Conservation (phyloP, 2,888 invertebrate species). For the Sericinus montela region DNA sequence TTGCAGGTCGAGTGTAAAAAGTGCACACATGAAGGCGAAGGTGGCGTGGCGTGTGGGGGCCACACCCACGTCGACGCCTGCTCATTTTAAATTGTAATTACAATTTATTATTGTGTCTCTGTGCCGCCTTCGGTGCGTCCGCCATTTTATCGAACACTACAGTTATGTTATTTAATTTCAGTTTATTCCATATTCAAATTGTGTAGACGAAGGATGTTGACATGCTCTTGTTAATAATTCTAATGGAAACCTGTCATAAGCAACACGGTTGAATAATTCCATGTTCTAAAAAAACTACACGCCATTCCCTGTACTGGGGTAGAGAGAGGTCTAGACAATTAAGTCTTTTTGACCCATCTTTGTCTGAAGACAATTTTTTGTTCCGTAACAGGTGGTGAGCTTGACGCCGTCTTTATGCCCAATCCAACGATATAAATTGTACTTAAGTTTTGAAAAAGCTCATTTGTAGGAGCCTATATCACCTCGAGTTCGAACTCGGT, state of each 20-base stretch:
- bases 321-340: too few species aligned
- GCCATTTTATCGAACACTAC: conserved; percentile 69
- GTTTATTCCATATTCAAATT: conserved; percentile 21
- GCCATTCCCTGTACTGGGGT: too few species aligned
- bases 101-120: conserved; percentile 78
- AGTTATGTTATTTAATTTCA: conserved; percentile 34
- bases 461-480: too few species aligned
- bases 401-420: too few species aligned
- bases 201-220: background rate
- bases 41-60: conserved; percentile 61
- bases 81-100: conserved; percentile 80
- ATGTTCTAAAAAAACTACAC: too few species aligned
- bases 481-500: too few species aligned
- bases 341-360: too few species aligned
- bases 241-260: background rate
- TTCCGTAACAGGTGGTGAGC: too few species aligned
- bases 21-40: conserved; percentile 60
- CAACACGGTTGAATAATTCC: too few species aligned
- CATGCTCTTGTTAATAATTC: conserved; percentile 2
- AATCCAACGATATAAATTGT: too few species aligned
- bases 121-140: conserved; percentile 69
- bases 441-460: too few species aligned
- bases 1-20: conserved; percentile 58
- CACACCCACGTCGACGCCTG: conserved; percentile 74
- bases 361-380: too few species aligned